phyloP scores from a whole-genome alignment of 2,797 vertebrate species.

The Catostomus latipinnis region DNA sequence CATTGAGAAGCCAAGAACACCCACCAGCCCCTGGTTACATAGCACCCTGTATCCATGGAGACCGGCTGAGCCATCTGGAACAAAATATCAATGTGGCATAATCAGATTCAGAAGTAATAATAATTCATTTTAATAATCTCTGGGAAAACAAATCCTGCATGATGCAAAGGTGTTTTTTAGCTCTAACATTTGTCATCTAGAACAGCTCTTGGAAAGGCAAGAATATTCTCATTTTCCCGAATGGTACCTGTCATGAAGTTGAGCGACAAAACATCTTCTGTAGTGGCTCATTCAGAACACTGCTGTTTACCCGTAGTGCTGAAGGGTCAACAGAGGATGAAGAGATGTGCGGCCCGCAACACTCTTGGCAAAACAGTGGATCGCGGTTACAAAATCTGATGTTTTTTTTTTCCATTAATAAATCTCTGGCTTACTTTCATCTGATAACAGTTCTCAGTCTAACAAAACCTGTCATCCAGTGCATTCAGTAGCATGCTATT shows the following conservation, averaged over 20 bases:
- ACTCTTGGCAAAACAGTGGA: slow-evolving; percentile 5
- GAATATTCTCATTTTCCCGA: slow-evolving; percentile 34
- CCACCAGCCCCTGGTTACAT: slow-evolving; percentile 58
- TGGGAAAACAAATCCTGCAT: slow-evolving; percentile 25
- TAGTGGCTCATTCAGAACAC: slow-evolving; percentile 14
- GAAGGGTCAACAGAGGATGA: slow-evolving; percentile 34
- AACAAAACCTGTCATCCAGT: not conserved
- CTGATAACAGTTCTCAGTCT: not conserved
- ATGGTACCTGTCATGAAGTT: slow-evolving; percentile 23
- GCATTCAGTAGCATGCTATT: not conserved
- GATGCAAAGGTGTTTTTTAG: not conserved
- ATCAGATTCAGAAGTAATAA: slow-evolving; percentile 57
- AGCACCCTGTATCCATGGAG: slow-evolving; percentile 68
- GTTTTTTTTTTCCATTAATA: not conserved
- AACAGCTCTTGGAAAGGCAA: not conserved
- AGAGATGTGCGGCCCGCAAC: slow-evolving; percentile 1
- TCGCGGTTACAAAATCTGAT: slow-evolving; percentile 14
- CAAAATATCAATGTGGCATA: slow-evolving; percentile 51
- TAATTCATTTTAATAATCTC: slow-evolving; percentile 60
- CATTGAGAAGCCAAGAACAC: slow-evolving; percentile 44
- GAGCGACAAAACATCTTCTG: slow-evolving; percentile 19
- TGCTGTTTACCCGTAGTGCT: not conserved
- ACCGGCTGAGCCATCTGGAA: slow-evolving; percentile 61
- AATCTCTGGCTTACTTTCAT: not conserved
- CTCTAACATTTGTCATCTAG: not conserved